Evolutionary conservation across 2,113 vertebrate species (phyloP), one percentile per base, ranked within the genome.

Genomic region (Strix aluco): DNA sequence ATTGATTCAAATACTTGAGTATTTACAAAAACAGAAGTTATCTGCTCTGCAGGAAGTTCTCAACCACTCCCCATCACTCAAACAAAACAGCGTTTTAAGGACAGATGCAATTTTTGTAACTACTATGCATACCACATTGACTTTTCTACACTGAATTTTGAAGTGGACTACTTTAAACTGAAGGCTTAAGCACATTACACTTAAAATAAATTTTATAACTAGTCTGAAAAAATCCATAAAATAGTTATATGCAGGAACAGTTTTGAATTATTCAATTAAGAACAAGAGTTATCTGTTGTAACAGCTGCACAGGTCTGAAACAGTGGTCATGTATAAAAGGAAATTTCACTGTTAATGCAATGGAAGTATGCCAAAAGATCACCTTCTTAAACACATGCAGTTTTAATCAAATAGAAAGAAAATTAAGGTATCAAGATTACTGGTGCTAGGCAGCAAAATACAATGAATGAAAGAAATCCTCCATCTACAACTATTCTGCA

Each of bases 271-370:
- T 90, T 95, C 94, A 73, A 96, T 98, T 96, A 97, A 97, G 96
- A 98, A 97, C 96, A 97, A 97, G 98, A 97, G 95, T 98, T 96
- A 98, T 97, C 97, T 98, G 96, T 98, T 98, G 97, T 90, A 98
- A 97, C 98, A 98, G 98, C 97, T 98, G 97, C 97, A 98, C 97
- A 97, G 92, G 81, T 97, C 98, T 98, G 96, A 98, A 98, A 98
- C 96, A 98, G 98, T 98, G 98, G 98, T 98, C 98, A 98, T 91
- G 91, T 97, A 97, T 97, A 98, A 98, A 98, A 98, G 96, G 97
- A 98, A 98, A 97, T 98, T 71, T 98, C 96, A 98, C 98, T 98
- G 98, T 98, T 98, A 98, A 98, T 97, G 97, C 98, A 98, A 98
- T 97, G 98, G 96, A 98, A 98, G 97, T 98, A 97, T 98, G 98